Evolutionary conservation across 2,797 vertebrate species (phyloP), one percentile per base, ranked within the genome.

Genomic region (Nothura maculosa): DNA sequence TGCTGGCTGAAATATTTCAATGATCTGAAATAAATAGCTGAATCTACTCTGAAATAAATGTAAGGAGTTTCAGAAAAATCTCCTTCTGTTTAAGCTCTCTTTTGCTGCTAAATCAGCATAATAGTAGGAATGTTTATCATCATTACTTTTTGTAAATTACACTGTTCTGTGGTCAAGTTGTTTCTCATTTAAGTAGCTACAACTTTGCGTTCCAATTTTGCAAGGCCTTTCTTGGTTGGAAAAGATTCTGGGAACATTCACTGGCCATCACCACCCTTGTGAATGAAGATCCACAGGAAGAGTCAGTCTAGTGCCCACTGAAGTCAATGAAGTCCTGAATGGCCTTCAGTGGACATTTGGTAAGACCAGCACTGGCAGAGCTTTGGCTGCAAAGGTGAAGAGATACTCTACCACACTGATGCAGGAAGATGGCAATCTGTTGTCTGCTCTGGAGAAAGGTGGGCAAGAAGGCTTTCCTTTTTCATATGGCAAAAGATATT

Each of bases 401-500:
- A 57, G 24, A 9, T 5, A 50, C 38, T 45, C 47, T 15, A 5
- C 7, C 5, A 28, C 54, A 8, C 10, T 5, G 61, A 6, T 10
- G 25, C 22, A 50, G 54, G 45, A 68, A 63, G 25, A 3, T 64
- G 20, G 50, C 12, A 2, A 34, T 1, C 1, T 40, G 3, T 57
- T 32, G 19, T 10, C 5, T 3, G 10, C 27, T 32, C 14, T 6
- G 8, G 40, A 30, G 22, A 9, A 34, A 1, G 1, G 22, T 3
- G 55, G 25, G 8, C 47, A 24, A 66, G 64, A n/a, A 43, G 40
- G 28, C 28, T 47, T 1, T 43, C 9, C 32, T 50, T 38, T 38
- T 82, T 28, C 13, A 22, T 4, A 9, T 20, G 43, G 9, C 17
- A 17, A 28, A 66, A 69, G 6, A 3, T 6, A 2, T 55, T 18